phyloP scores from a whole-genome alignment of 2,888 invertebrate species.

The Mythimna ferrago region DNA sequence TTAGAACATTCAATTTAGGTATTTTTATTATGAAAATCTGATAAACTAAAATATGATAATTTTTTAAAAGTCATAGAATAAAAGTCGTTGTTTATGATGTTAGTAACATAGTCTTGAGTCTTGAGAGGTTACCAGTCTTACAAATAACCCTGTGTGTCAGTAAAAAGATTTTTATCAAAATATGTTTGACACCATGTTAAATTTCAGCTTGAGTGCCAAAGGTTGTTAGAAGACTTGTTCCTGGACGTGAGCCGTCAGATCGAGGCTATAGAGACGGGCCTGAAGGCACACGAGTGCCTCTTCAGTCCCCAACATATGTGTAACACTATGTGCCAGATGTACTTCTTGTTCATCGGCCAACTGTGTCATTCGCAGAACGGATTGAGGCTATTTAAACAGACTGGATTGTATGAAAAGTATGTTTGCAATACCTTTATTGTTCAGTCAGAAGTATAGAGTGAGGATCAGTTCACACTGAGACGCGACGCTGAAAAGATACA shows the following conservation, averaged over 20 bases:
- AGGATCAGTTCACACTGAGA: too few species aligned
- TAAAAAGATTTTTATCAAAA: background rate
- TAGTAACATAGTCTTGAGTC: too few species aligned
- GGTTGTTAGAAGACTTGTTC: conserved; percentile 94
- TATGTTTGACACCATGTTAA: background rate
- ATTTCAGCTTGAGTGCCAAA: conserved; percentile 92
- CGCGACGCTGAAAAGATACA: too few species aligned
- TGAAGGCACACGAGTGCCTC: conserved; percentile 96
- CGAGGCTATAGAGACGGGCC: conserved; percentile 93
- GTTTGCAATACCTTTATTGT: conserved; percentile 53
- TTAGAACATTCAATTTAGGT: too few species aligned
- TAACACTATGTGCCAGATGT: conserved; percentile 97
- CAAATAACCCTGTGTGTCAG: background rate
- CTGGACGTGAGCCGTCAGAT: conserved; percentile 95
- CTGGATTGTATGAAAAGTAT: conserved; percentile 94
- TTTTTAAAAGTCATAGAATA: too few species aligned
- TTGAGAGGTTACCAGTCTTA: too few species aligned
- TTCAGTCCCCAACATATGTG: conserved; percentile 97
- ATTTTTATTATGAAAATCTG: too few species aligned
- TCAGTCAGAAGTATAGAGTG: background rate
- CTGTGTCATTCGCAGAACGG: conserved; percentile 94
- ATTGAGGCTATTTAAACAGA: conserved; percentile 93
- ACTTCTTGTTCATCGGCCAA: conserved; percentile 98
- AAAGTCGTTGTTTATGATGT: too few species aligned
- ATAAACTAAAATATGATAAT: too few species aligned